Conservation (phyloP, 2,888 invertebrate species). For the Plebejus anna region DNA sequence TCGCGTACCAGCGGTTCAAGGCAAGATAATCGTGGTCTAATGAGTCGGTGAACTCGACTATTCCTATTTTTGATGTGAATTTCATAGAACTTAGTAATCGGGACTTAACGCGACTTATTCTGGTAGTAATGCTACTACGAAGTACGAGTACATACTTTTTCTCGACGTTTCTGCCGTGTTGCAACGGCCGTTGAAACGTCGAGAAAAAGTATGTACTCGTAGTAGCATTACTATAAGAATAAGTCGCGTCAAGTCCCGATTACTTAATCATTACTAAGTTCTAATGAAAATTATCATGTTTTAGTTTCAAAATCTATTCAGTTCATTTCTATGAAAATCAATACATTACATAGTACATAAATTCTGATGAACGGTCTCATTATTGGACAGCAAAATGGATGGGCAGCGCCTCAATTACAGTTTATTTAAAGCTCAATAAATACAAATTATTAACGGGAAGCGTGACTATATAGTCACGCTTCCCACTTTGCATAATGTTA, state of each 20-base stretch:
- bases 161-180: no score
- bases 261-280: no score
- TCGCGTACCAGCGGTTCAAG: slow-evolving; percentile 39
- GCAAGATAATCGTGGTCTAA: slow-evolving; percentile 34
- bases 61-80: neutral
- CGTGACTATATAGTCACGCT: neutral
- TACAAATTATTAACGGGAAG: slow-evolving; percentile 15
- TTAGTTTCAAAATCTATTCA: neutral
- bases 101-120: no score
- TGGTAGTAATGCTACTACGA: no score
- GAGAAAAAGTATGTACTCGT: no score
- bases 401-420: neutral
- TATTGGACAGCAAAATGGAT: slow-evolving; percentile 5
- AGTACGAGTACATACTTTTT: no score
- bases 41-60: slow-evolving; percentile 41
- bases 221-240: no score
- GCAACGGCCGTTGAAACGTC: no score
- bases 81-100: no score
- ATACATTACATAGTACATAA: neutral
- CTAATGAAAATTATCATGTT: neutral
- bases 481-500: neutral
- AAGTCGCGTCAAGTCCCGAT: no score
- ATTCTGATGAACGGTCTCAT: neutral
- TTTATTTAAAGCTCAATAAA: slow-evolving; percentile 8
- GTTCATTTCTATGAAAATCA: neutral